Evolutionary conservation across 2,888 invertebrate genomes (phyloP).

Genomic region (Tinea pellionella): DNA sequence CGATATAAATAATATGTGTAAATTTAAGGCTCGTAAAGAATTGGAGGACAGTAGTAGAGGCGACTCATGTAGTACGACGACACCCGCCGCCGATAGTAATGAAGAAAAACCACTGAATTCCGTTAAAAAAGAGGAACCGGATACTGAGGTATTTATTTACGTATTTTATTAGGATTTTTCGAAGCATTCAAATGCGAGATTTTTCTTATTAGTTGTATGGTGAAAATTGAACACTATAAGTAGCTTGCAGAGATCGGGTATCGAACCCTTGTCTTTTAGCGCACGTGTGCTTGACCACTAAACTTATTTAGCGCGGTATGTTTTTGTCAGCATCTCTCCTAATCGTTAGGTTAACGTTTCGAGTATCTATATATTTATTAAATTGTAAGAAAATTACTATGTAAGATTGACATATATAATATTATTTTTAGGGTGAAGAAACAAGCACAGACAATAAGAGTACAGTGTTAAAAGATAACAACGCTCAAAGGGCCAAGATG

Average conservation of each 20-base stretch:
- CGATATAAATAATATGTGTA: background rate
- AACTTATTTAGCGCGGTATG: too few species aligned
- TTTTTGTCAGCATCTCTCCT: too few species aligned
- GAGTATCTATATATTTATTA: too few species aligned
- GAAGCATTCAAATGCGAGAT: constrained; percentile 17
- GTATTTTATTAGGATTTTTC: too few species aligned
- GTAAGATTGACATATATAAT: too few species aligned
- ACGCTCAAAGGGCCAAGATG: constrained; percentile 40
- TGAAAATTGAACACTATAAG: too few species aligned
- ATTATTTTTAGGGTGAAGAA: constrained; percentile 63
- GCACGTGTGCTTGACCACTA: too few species aligned
- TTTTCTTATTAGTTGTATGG: too few species aligned
- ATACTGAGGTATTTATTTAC: constrained; percentile 60
- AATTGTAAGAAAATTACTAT: too few species aligned
- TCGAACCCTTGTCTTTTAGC: too few species aligned
- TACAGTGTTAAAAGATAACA: constrained; percentile 38
- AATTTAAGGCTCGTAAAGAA: constrained; percentile 48
- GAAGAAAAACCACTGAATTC: constrained; percentile 63
- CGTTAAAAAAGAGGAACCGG: constrained; percentile 65
- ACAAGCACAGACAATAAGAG: constrained; percentile 25
- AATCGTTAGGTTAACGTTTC: too few species aligned
- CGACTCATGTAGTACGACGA: constrained; percentile 20
- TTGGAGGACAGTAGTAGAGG: constrained; percentile 40
- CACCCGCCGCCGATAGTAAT: constrained; percentile 34
- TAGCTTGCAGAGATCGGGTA: too few species aligned